phyloP scores from a whole-genome alignment of 2,797 vertebrate species.

The Crenuchus spilurus region DNA sequence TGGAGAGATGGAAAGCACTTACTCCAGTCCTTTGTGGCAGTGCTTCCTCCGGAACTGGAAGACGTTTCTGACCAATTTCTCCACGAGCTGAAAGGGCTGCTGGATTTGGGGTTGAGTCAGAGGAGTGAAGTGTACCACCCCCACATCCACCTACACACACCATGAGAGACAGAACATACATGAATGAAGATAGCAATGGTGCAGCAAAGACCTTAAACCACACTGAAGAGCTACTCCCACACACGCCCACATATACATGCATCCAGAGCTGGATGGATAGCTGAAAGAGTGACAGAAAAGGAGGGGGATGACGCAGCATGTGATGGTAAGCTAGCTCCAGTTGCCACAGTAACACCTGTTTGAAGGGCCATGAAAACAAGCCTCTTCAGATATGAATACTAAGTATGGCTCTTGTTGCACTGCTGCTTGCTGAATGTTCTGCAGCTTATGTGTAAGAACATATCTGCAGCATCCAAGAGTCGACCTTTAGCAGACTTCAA shows the following conservation, averaged over 20 bases:
- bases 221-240: slow-evolving; percentile 22
- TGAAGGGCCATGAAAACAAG: slow-evolving; percentile 71
- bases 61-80: slow-evolving; percentile 86
- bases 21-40: slow-evolving; percentile 88
- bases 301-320: slow-evolving; percentile 70
- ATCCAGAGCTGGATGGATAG: background rate
- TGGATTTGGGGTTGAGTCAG: slow-evolving; percentile 86
- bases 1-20: slow-evolving; percentile 61
- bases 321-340: slow-evolving; percentile 68
- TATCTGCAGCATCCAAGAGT: background rate
- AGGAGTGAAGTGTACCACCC: slow-evolving; percentile 91
- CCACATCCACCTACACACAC: slow-evolving; percentile 87
- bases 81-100: slow-evolving; percentile 92
- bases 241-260: slow-evolving; percentile 30
- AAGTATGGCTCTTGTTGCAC: slow-evolving; percentile 36
- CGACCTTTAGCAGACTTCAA: background rate
- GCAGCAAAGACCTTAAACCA: slow-evolving; percentile 23
- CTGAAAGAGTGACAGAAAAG: slow-evolving; percentile 31
- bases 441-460: background rate
- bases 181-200: slow-evolving; percentile 15
- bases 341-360: slow-evolving; percentile 86
- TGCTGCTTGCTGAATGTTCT: background rate
- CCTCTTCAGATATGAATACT: slow-evolving; percentile 47
- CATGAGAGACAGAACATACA: slow-evolving; percentile 34
- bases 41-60: slow-evolving; percentile 95